These are phyloP conservation scores for Ochlodes sylvanus DNA, from an alignment of 2,888 invertebrate species.

Conservation along the genomic window DNA sequence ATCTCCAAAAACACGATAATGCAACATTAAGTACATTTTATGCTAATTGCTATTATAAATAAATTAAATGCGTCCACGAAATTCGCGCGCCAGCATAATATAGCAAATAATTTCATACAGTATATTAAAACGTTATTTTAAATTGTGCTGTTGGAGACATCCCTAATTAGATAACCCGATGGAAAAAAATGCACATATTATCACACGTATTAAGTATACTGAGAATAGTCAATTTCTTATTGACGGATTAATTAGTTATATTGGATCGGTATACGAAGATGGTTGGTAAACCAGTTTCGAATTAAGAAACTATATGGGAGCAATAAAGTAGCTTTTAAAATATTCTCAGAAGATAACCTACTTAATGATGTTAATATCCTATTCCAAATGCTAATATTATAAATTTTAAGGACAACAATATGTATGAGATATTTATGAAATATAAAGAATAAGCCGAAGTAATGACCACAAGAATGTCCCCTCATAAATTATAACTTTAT, in stretches of 20 bases:
- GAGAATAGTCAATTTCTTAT: conserved; percentile 17
- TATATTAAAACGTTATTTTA: no score
- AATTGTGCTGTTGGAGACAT: not conserved
- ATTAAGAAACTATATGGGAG: no score
- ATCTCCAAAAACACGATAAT: no score
- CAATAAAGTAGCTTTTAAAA: not conserved
- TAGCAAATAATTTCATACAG: no score
- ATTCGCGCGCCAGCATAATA: no score
- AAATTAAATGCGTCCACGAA: no score
- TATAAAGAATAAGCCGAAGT: not conserved
- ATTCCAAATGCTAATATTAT: not conserved
- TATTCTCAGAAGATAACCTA: not conserved
- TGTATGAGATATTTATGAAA: not conserved
- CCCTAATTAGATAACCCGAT: conserved; percentile 30
- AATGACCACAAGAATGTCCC: not conserved
- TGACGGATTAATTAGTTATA: conserved; percentile 28
- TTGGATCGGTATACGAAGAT: conserved; percentile 6
- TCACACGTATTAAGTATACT: conserved; percentile 11
- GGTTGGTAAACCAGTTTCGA: not conserved
- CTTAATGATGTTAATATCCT: not conserved
- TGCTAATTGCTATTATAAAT: no score
- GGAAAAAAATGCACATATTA: conserved; percentile 20
- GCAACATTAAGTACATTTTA: no score
- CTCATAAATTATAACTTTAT: conserved; percentile 1
- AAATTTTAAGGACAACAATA: not conserved